These are phyloP conservation scores for Homarus americanus DNA, from an alignment of 1,140 invertebrate genomes.

Conservation along the genomic window DNA sequence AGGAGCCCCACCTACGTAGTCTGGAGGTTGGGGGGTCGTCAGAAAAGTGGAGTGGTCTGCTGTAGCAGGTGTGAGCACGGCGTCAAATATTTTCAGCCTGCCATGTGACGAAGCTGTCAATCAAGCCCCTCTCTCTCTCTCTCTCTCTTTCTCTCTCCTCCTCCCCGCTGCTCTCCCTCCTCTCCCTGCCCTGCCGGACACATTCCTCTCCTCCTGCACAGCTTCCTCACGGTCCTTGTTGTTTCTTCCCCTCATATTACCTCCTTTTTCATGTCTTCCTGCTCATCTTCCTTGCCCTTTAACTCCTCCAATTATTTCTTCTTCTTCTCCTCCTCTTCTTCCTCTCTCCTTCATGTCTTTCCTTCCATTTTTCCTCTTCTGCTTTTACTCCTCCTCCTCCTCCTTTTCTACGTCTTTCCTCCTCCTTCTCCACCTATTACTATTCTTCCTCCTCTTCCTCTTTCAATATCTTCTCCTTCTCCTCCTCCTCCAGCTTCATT, in stretches of 20 bases:
- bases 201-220: neutral
- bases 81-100: conserved; percentile 41
- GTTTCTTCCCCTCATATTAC: neutral
- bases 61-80: conserved; percentile 28
- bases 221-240: neutral
- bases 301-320: neutral
- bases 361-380: neutral
- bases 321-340: conserved; percentile 4
- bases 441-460: neutral
- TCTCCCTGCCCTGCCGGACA: neutral
- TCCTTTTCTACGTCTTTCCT: neutral
- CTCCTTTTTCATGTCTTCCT: neutral
- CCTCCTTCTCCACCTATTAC: neutral
- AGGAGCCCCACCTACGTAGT: neutral
- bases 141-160: neutral
- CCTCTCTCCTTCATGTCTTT: neutral
- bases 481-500: neutral
- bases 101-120: conserved; percentile 55
- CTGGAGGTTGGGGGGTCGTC: neutral
- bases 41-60: neutral
- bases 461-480: neutral
- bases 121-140: conserved; percentile 23
- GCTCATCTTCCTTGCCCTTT: neutral
- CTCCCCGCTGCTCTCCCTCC: neutral
- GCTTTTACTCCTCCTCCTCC: no score